Conservation (phyloP, 2,888 invertebrate genomes). For the Eurois occulta region DNA sequence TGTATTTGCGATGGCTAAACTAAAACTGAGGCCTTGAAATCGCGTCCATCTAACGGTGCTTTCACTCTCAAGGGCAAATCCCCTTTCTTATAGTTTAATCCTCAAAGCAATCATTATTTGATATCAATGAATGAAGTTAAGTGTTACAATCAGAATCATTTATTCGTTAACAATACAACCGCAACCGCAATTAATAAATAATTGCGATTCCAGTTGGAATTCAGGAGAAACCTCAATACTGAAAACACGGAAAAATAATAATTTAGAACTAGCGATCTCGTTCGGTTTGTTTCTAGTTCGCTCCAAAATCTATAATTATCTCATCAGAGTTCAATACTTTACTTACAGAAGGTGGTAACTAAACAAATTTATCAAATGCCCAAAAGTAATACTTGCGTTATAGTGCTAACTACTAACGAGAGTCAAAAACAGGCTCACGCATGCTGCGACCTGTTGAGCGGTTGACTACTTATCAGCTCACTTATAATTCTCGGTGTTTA, state of each 20-base stretch:
- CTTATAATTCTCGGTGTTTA: neutral
- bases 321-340: neutral
- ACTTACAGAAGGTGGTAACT: neutral
- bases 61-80: slow-evolving; percentile 45
- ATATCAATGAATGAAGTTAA: slow-evolving; percentile 6
- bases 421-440: slow-evolving; percentile 9
- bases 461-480: slow-evolving; percentile 11
- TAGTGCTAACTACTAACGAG: neutral
- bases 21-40: slow-evolving; percentile 36
- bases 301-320: neutral
- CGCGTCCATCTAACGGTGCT: slow-evolving; percentile 51
- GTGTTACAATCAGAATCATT: too few relatives aligned
- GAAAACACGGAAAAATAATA: neutral
- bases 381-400: slow-evolving; percentile 16
- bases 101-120: slow-evolving; percentile 4
- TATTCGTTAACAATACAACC: too few relatives aligned
- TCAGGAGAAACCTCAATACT: neutral
- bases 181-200: neutral
- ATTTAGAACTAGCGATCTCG: neutral
- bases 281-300: neutral
- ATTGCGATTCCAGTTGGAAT: neutral
- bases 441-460: slow-evolving; percentile 13
- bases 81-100: slow-evolving; percentile 19
- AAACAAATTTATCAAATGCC: neutral
- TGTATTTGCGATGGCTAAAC: slow-evolving; percentile 1